phyloP scores from a whole-genome alignment of 1,140 invertebrate species.

The Akabosia matsudoensis region DNA sequence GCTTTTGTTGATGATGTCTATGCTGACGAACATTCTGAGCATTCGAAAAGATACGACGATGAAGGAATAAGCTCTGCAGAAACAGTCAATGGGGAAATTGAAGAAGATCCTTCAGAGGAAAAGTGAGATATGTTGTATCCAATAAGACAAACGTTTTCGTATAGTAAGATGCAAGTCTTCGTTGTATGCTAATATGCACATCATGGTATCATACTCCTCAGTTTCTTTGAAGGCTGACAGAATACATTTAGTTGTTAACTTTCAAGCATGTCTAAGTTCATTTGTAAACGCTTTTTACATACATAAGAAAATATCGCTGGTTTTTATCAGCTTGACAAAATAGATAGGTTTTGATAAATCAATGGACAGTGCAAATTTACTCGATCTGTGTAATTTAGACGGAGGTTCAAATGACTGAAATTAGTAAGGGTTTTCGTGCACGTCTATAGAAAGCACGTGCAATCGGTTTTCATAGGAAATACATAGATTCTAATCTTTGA shows the following conservation, averaged over 20 bases:
- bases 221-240: no score
- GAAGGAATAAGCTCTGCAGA: not conserved
- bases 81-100: not conserved
- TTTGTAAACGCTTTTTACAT: no score
- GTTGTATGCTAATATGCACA: no score
- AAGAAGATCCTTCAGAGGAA: not conserved
- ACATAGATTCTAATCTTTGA: no score
- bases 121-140: not conserved
- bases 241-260: no score
- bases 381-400: not conserved
- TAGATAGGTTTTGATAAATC: not conserved
- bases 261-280: no score
- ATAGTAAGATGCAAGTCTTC: not conserved
- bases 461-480: not conserved
- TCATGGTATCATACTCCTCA: no score
- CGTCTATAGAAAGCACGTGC: not conserved
- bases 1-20: slow-evolving; percentile 12
- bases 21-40: not conserved
- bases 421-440: not conserved
- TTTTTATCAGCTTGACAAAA: not conserved
- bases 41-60: not conserved
- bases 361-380: not conserved
- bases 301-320: no score
- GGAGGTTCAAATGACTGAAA: not conserved
- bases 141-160: not conserved